Percentiles rank a stretch among this genome's conserved stretches.
phyloP scores from a whole-genome alignment of 1,140 invertebrate genomes.

The Neuroterus valhalla region DNA sequence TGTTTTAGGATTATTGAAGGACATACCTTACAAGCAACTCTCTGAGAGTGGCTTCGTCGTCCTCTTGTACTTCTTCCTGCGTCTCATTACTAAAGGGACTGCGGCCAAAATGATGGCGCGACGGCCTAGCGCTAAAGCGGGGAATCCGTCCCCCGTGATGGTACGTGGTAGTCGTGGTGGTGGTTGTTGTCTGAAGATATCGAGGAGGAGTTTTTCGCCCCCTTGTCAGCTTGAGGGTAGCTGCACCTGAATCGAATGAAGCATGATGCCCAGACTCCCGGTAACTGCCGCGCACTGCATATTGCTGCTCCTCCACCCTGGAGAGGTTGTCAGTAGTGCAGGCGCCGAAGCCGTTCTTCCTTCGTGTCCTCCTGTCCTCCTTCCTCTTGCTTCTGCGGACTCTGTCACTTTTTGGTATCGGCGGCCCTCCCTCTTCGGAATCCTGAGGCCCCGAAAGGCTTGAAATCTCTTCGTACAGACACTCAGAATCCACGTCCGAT shows the following conservation, averaged over 20 bases:
- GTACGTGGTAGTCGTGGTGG: slow-evolving; percentile 62
- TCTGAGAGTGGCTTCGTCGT: slow-evolving; percentile 89
- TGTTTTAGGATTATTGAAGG: slow-evolving; percentile 53
- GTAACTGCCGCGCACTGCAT: slow-evolving; percentile 65
- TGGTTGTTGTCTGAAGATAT: slow-evolving; percentile 67
- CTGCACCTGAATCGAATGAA: slow-evolving; percentile 60
- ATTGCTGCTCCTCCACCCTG: slow-evolving; percentile 71
- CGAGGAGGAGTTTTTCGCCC: slow-evolving; percentile 65
- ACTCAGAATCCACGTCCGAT: slow-evolving; percentile 72
- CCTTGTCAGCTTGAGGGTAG: slow-evolving; percentile 74
- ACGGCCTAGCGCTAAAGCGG: slow-evolving; percentile 58
- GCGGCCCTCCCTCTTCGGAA: slow-evolving; percentile 47
- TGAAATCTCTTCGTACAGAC: slow-evolving; percentile 72
- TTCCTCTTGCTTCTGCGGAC: slow-evolving; percentile 44
- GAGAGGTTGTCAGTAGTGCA: slow-evolving; percentile 38
- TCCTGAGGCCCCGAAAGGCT: slow-evolving; percentile 66
- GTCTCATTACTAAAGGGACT: slow-evolving; percentile 76
- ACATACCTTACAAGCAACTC: slow-evolving; percentile 90
- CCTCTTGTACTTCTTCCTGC: slow-evolving; percentile 80
- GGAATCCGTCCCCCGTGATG: slow-evolving; percentile 57
- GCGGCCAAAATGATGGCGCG: slow-evolving; percentile 65
- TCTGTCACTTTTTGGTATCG: slow-evolving; percentile 39
- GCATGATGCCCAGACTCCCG: slow-evolving; percentile 63
- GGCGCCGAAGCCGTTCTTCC: slow-evolving; percentile 44
- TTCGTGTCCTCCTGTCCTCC: slow-evolving; percentile 47